phyloP scores from a whole-genome alignment of 2,113 vertebrate species.

The Pelecanoides urinatrix region DNA sequence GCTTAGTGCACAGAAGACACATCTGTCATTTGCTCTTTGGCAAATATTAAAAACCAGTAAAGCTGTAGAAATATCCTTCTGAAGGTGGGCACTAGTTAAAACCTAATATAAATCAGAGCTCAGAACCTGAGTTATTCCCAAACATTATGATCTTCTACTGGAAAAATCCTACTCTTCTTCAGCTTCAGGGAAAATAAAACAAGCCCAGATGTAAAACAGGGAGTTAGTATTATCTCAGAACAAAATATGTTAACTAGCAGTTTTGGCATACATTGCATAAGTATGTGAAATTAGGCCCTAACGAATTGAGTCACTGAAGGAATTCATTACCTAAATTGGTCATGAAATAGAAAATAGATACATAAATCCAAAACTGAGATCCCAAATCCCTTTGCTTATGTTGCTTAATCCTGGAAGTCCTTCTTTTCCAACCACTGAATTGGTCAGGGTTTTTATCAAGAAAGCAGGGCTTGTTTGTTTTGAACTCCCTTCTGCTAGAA shows the following conservation, averaged over 20 bases:
- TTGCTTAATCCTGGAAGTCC: not conserved
- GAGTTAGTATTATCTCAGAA: not conserved
- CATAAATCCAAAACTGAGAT: not conserved
- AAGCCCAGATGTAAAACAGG: not conserved
- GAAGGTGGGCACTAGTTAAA: conserved; percentile 16
- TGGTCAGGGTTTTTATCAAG: not conserved
- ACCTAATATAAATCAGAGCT: not conserved
- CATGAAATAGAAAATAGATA: not conserved
- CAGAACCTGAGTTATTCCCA: not conserved
- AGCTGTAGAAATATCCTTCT: conserved; percentile 15
- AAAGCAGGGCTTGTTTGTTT: not conserved
- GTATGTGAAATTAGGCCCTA: not conserved
- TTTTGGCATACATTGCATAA: not conserved
- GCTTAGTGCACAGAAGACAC: not conserved
- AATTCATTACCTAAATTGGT: not conserved
- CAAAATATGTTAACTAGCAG: not conserved
- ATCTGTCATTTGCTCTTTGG: conserved; percentile 40
- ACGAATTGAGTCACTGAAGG: not conserved
- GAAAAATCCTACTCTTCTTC: not conserved
- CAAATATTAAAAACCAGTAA: conserved; percentile 32
- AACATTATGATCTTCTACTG: not conserved
- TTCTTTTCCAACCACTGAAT: not conserved
- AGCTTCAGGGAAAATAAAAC: not conserved
- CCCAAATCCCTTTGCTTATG: not conserved
- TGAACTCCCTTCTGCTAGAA: not conserved